These are phyloP conservation scores for Tupiocoris notatus DNA, from an alignment of 2,888 invertebrate species.

Conservation along the genomic window DNA sequence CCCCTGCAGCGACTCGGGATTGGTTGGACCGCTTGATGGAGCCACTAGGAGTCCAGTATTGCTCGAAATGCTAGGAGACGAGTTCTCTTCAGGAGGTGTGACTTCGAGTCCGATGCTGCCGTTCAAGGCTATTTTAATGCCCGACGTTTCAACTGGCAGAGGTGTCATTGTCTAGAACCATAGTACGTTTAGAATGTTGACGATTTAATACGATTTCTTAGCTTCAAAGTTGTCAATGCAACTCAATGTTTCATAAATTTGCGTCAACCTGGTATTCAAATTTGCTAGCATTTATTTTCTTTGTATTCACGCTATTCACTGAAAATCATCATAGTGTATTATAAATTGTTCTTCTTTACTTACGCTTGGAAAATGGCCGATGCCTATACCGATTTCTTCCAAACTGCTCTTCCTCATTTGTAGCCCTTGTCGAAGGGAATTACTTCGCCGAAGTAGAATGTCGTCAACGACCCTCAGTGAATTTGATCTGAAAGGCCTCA, in stretches of 20 bases:
- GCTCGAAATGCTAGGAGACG: slow-evolving; percentile 50
- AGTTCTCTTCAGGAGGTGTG: slow-evolving; percentile 65
- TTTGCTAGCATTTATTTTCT: too few relatives aligned
- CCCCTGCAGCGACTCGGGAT: slow-evolving; percentile 60
- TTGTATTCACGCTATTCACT: too few relatives aligned
- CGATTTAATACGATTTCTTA: too few relatives aligned
- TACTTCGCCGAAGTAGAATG: slow-evolving; percentile 76
- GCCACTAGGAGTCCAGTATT: slow-evolving; percentile 56
- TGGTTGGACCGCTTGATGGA: slow-evolving; percentile 44
- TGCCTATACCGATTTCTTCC: slow-evolving; percentile 81
- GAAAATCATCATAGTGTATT: too few relatives aligned
- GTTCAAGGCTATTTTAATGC: slow-evolving; percentile 78
- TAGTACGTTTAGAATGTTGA: too few relatives aligned
- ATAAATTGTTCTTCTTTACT: too few relatives aligned
- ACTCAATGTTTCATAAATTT: too few relatives aligned
- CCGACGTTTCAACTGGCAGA: slow-evolving; percentile 46
- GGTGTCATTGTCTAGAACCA: slow-evolving; percentile 46
- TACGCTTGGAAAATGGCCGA: slow-evolving; percentile 68
- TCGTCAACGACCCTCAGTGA: slow-evolving; percentile 84
- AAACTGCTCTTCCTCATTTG: slow-evolving; percentile 76
- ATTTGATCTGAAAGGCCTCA: slow-evolving; percentile 67
- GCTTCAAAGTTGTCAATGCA: too few relatives aligned
- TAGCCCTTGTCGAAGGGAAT: slow-evolving; percentile 79
- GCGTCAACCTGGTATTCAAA: too few relatives aligned
- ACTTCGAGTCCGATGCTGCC: slow-evolving; percentile 82